Evolutionary conservation across 2,888 invertebrate genomes (phyloP), one percentile per base, ranked within the genome.

Genomic region (Nomada ferruginata): DNA sequence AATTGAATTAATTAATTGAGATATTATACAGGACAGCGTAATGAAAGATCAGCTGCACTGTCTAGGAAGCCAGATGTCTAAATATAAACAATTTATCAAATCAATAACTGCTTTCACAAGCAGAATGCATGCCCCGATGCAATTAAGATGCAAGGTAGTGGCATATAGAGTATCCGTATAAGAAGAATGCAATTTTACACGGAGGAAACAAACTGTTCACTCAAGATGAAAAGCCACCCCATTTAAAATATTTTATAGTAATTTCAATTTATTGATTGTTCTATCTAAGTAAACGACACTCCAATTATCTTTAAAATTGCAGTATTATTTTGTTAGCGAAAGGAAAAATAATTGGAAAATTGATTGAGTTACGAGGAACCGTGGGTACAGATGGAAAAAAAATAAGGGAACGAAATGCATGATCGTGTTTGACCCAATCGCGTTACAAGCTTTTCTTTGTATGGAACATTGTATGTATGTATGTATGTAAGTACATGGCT

Each of bases 361-460:
- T 44, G 55, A 73, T 76, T n/a, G 47, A 47, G 23, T 47, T 66
- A 47, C 53, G 4, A 20, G 15, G 4, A 44, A 23, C 23, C 42
- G 23, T 15, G 42, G 13, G 53, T n/a, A 55, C 2, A 9, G 36
- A 26, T 36, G 15, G 53, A 15, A 64, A 63, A 79, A 11, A 64
- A 79, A 73, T 53, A 42, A 53, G 18, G 69, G 44, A 26, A 44
- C 63, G 63, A 78, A 78, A 61, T 36, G 36, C 36, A 36, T 71
- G 71, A 79, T 79, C 55, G 64, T 9, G 42, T 82, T 80, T 72
- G 60, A n/a, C n/a, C 26, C 72, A 69, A 63, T 69, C 20, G 63
- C 50, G 72, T 80, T 76, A 79, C 13, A 60, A 26, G 42, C 55
- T 57, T 73, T 57, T n/a, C 29, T 68, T 76, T 55, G 18, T 55